A percentile compares a stretch with the other conserved stretches of the same genome.
phyloP scores from a whole-genome alignment of 2,113 vertebrate genomes.

The Barnardius zonarius region DNA sequence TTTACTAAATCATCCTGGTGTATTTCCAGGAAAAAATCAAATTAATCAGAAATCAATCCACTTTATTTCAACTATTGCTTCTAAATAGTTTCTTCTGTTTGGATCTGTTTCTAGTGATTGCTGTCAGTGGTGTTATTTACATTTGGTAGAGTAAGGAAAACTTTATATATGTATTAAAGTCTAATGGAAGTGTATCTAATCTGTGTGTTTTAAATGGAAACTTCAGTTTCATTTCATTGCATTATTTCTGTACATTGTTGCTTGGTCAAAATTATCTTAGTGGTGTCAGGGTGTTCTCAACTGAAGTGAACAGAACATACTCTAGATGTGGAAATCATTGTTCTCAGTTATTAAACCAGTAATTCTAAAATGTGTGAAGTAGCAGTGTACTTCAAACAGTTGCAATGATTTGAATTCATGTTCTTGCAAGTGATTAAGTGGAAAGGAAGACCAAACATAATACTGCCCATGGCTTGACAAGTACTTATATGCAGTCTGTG shows the following conservation, averaged over 20 bases:
- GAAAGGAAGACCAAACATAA: not conserved
- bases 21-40: not conserved
- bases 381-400: not conserved
- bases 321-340: not conserved
- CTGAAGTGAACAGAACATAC: not conserved
- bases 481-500: not conserved
- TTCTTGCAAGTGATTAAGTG: not conserved
- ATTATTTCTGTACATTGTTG: not conserved
- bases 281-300: not conserved
- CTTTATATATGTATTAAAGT: not conserved
- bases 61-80: not conserved
- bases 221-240: not conserved
- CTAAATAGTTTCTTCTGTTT: not conserved
- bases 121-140: not conserved
- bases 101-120: not conserved
- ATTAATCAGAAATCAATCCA: not conserved
- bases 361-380: not conserved
- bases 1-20: not conserved
- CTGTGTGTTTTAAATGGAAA: not conserved
- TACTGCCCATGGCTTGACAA: not conserved
- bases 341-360: not conserved
- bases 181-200: not conserved
- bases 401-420: not conserved
- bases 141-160: not conserved
- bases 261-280: not conserved